Percentiles rank a stretch among this genome's conserved stretches.
phyloP scores from a whole-genome alignment of 2,113 vertebrate species.

The Geococcyx californianus region DNA sequence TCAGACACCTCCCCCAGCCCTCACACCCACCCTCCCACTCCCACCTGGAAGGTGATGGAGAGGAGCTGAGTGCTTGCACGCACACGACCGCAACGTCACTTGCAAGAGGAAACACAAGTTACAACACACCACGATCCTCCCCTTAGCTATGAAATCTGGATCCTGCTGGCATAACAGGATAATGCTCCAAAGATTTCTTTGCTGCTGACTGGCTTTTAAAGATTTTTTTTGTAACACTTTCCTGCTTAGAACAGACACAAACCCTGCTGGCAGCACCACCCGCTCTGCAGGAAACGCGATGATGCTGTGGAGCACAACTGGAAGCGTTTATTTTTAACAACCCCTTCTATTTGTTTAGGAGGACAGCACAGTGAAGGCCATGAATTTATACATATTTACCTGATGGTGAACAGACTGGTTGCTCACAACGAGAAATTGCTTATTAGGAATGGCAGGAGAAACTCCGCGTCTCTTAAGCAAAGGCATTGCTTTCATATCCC shows the following conservation, averaged over 20 bases:
- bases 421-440: not conserved
- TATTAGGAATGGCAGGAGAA: not conserved
- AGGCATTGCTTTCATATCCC: not conserved
- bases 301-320: not conserved
- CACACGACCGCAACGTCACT: too few relatives aligned
- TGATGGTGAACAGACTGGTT: not conserved
- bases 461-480: not conserved
- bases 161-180: not conserved
- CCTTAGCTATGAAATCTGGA: not conserved
- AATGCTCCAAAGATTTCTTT: not conserved
- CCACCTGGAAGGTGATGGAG: too few relatives aligned
- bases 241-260: not conserved
- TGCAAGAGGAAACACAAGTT: not conserved
- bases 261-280: not conserved
- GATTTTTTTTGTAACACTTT: not conserved
- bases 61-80: too few relatives aligned
- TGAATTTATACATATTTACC: not conserved
- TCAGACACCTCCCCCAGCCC: too few relatives aligned
- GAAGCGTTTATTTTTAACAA: not conserved
- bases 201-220: not conserved
- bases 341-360: not conserved
- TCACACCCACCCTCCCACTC: too few relatives aligned
- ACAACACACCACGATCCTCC: not conserved
- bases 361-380: not conserved
- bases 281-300: accelerated